Base-by-base conservation (phyloP, 2,888 invertebrate species). In the Nineta flava region DNA sequence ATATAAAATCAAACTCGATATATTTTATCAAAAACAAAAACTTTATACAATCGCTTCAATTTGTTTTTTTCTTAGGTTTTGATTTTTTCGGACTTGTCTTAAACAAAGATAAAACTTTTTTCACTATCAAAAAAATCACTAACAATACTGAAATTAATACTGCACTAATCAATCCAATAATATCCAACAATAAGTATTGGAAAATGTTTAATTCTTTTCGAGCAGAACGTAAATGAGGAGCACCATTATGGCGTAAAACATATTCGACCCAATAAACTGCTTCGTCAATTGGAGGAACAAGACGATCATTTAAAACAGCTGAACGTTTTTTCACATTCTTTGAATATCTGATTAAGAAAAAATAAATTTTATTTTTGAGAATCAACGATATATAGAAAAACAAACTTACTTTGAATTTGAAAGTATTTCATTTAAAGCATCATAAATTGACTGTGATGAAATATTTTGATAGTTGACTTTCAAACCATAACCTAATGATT, bases 401-500 rank as follows among this genome's bases (percentile, higher is more conserved):
- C 13, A 13, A 31, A 49, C 50, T 50, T 59, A 62, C 49, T 56
- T 62, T 3, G 55, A 53, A 51, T 72, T 65, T 1, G 56, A 55
- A 2, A 69, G 56, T 3, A 70, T 56, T 47, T 63, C 59, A 2
- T 63, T 54, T 26, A 73, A 61, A 16, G 63, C 63, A 34, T 59
- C 53, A 1, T 62, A 56, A 12, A 72, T 52, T 10, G 59, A 59
- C 50, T 66, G 65, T 50, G 66, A 66, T n/a, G 62, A 63, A 10
- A 72, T 53, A 9, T 61, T 58, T 16, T 65, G 61, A 51, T 65
- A 67, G 13, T 57, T 58, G 7, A 71, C 50, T 5, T 57, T 58
- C 7, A 65, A 51, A 1, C 65, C 68, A 45, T 63, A 66, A 9
- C 71, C 73, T 10, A 61, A 58, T 2, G 55, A 54, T 46, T 64